Base-by-base conservation (phyloP, 2,888 invertebrate genomes). In the Elmis aenea region DNA sequence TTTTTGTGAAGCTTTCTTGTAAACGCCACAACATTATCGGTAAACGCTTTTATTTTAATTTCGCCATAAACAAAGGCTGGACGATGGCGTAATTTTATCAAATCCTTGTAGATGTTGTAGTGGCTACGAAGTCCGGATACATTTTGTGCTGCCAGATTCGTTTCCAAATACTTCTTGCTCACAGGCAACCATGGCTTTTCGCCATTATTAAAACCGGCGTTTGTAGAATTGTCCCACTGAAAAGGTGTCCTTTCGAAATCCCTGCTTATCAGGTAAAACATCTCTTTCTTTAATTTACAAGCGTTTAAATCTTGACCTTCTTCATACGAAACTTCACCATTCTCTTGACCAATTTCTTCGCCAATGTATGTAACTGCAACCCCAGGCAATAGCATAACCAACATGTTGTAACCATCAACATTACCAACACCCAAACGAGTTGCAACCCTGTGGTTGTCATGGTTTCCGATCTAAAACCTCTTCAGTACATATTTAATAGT, bases 281-380 rank as follows among this genome's bases (percentile, higher is more conserved):
- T 70, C 3, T 74, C 68, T 2, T 72, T 72, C 13, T 81, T 81
- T 21, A 74, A 69, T 45, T 72, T 71, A 14, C 67, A 65, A 1
- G 74, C 81, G 9, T 70, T 70, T 0, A 79, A 78, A 62, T 82
- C 81, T 13, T 72, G 43, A 2, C 66, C 64, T 52, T 72, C 62
- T 13, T 66, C 62, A 54, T 62, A 74, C 0, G 70, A 67, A 8
- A 78, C 74, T 21, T 68, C 64, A 23, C 70, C 68, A 55, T 85
- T 76, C 42, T 70, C 59, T 79, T 85, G 81, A 1, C 82, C 87
- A 26, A 89, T 75, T 68, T 89, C 87, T 54, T 89, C 87, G 2
- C 87, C 89, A 71, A 93, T 87, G 59, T 94, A 94, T 0, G 88
- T 85, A 5, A 92, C 79, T 10, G 83, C 81, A 2, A 89, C 78